Base-by-base conservation (phyloP, 2,113 vertebrate genomes). In the Collichthys lucidus region DNA sequence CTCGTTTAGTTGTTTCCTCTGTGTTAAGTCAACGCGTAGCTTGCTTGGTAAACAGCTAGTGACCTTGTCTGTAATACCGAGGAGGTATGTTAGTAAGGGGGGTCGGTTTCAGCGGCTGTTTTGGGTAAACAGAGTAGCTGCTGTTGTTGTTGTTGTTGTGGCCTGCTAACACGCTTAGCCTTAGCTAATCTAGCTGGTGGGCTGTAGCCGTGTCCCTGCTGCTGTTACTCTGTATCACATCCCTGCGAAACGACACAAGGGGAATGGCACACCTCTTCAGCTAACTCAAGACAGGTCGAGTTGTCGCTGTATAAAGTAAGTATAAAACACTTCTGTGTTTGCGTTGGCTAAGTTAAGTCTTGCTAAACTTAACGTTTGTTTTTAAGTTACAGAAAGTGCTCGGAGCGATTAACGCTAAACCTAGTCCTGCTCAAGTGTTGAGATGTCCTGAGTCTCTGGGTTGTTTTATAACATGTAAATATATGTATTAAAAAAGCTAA, bases 121-220 rank as follows among this genome's bases (percentile, higher is more conserved):
- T 61, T 68, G 29, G 42, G 40, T 75, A 53, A 79, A 46, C 35
- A 70, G 42, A 46, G 67, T 8, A n/a, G 64, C 57, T 55, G 59
- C 77, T 74, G 61, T 74, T 70, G 62, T 60, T 81, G 84, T 77
- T 80, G 62, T 60, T 81, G 84, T 77, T 80, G 84, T 77, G 90
- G 89, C 93, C 90, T 91, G 77, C 86, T 82, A 63, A 63, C 61
- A 16, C 74, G 29, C 0, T 81, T 81, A 86, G 79, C 78, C 3
- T 5, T 74, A 76, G 88, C 88, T 72, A 44, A 78, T 42, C 66
- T 77, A 82, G 84, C 79, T 6, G 20, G 20, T 77, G 77, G 35
- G 80, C 82, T n/a, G 68, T 70, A 7, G 68, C 77, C 80, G 82
- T 35, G 52, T 71, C 67, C 40, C 80, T 50, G 89, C 64, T 85